phyloP scores from a whole-genome alignment of 2,797 vertebrate species.

The Poeciliopsis presidionis region DNA sequence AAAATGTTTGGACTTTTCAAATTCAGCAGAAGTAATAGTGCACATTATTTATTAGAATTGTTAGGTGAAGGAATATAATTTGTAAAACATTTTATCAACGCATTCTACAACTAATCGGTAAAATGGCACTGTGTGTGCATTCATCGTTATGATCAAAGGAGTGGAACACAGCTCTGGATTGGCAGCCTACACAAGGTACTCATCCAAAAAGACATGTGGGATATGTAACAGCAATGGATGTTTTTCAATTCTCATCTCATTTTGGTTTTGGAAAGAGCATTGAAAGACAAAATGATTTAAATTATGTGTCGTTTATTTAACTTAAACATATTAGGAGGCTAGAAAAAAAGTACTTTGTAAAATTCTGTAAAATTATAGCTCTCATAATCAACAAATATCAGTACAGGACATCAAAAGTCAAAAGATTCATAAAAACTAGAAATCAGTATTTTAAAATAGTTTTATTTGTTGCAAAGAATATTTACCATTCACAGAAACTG shows the following conservation, averaged over 20 bases:
- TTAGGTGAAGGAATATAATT: background rate
- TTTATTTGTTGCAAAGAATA: background rate
- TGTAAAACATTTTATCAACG: background rate
- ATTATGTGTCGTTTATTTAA: background rate
- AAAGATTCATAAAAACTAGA: background rate
- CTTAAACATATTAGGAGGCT: background rate
- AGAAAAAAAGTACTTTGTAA: background rate
- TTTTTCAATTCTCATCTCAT: background rate
- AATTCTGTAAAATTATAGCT: background rate
- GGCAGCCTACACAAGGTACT: background rate
- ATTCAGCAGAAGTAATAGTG: background rate
- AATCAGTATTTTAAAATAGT: background rate
- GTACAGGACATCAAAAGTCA: background rate
- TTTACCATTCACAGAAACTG: background rate
- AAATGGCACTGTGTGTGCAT: background rate
- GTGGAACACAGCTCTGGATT: constrained; percentile 5
- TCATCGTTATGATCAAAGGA: constrained; percentile 12
- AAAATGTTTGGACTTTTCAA: background rate
- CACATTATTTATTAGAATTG: background rate
- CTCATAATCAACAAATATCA: background rate
- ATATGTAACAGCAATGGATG: background rate
- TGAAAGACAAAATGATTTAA: background rate
- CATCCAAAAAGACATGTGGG: background rate
- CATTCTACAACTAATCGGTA: background rate
- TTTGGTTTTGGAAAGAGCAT: background rate